phyloP scores from a whole-genome alignment of 2,113 vertebrate species.

The Nanorana parkeri region DNA sequence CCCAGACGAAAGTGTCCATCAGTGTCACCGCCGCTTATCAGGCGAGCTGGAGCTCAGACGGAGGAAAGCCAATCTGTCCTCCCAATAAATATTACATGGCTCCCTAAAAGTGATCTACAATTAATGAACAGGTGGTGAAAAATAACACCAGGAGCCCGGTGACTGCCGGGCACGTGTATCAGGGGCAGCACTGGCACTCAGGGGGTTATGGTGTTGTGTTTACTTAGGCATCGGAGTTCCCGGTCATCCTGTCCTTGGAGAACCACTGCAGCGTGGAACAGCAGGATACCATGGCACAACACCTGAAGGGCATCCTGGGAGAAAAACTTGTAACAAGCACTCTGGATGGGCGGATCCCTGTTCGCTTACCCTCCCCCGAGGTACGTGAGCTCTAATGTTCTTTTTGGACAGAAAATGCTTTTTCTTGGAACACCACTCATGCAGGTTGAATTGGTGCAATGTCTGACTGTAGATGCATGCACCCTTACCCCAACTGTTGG shows the following conservation, averaged over 20 bases:
- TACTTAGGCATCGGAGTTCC: conserved; percentile 82
- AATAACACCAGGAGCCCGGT: background rate
- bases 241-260: conserved; percentile 89
- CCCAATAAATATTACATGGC: conserved; percentile 41
- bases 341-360: conserved; percentile 70
- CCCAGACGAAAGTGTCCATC: conserved; percentile 3
- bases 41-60: background rate
- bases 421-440: no score
- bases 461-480: no score
- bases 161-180: background rate
- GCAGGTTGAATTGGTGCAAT: no score
- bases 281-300: conserved; percentile 79
- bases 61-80: conserved; percentile 11
- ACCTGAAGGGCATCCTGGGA: conserved; percentile 82
- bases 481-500: no score
- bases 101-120: conserved; percentile 16
- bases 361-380: conserved; percentile 86
- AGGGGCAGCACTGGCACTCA: background rate
- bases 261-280: conserved; percentile 92
- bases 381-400: conserved; percentile 69
- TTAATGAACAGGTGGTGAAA: conserved; percentile 35
- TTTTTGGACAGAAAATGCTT: no score
- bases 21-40: conserved; percentile 9
- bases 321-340: conserved; percentile 77
- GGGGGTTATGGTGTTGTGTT: background rate